Base-by-base conservation (phyloP, 2,797 vertebrate genomes). In the Microctenopoma stevenorrisi region DNA sequence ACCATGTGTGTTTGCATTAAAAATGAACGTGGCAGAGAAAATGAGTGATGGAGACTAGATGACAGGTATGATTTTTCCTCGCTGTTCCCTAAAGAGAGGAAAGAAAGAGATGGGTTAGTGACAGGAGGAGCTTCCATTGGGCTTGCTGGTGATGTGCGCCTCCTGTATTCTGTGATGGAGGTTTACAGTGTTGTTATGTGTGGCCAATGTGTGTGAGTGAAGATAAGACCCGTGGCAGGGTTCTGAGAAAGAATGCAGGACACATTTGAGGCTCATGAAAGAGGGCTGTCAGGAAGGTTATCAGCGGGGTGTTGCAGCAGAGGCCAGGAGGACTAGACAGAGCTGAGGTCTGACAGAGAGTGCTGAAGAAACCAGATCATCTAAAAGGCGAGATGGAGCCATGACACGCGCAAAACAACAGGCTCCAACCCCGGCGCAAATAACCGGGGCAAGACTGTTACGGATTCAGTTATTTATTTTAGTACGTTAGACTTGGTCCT, bases 241-340 rank as follows among this genome's bases (percentile, higher is more conserved):
- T 84, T 78, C 79, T 47, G 60, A 81, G 68, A 85, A 88, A 86
- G 88, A 82, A 43, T 62, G 72, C 68, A 52, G 58, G 84, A 75
- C 82, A 78, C 77, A 75, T 88, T 74, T 74, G 83, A 79, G 84
- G 65, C 84, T 84, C 88, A 58, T 86, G 86, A 90, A 90, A 86
- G 85, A 87, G 76, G 65, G 56, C 85, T 83, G 91, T 89, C 87
- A 79, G 87, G 81, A 84, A 86, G 90, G 90, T 91, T 90, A 92
- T 92, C 91, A 64, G 85, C 52, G 5, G 70, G 64, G 49, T 67
- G 76, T 53, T 61, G 85, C 78, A 72, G 84, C 66, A 57, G 72
- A 67, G 78, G 66, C 74, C 66, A 52, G 72, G 35, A 83, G 53
- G 78, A 90, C 62, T 28, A 74, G 68, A 43, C 67, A 2, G 55